Base-by-base conservation (phyloP, 2,797 vertebrate genomes). In the Halcyon smyrnensis region DNA sequence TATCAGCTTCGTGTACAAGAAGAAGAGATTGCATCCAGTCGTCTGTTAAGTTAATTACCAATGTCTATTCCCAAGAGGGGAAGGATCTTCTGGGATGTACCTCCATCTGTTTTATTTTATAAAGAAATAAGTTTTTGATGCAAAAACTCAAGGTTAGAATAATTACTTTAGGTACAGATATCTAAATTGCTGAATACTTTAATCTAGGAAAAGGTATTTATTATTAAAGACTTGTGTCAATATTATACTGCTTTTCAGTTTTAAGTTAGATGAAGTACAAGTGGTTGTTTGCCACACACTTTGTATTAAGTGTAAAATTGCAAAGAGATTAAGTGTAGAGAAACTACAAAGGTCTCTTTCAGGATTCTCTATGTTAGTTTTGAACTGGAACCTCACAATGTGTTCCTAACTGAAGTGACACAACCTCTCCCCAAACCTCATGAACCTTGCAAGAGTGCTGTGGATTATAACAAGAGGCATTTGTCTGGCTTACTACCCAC, bases 41-140 rank as follows among this genome's bases (percentile, higher is more conserved):
- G 67, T 84, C 81, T 9, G 8, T 93, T 94, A 92, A 91, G 76
- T 90, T 90, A 90, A 87, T 92, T 90, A 90, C 54, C 62, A 87
- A 51, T 76, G 64, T 90, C 48, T 87, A 8, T 90, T 76, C 74
- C 67, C 59, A 64, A 43, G 15, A 69, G 81, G 34, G 79, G 64
- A 81, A 51, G n/a, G 28, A 68, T 86, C 69, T 48, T 84, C 24
- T 57, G 32, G 63, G 46, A 89, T 37, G 45, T 60, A 83, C 37
- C 34, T 53, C 45, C 17, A 15, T 63, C 21, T 79, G 30, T 85
- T 94, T 90, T 86, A 53, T 83, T 81, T 67, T 64, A 54, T 69
- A 15, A 80, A 89, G n/a, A 91, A 90, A 89, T 30, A 75, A 2
- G 23, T 56, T 94, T 84, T 73, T 68, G 12, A 82, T 79, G 65